These are phyloP conservation scores for Sclerurus mexicanus DNA, from an alignment of 2,113 vertebrate genomes.

Conservation along the genomic window DNA sequence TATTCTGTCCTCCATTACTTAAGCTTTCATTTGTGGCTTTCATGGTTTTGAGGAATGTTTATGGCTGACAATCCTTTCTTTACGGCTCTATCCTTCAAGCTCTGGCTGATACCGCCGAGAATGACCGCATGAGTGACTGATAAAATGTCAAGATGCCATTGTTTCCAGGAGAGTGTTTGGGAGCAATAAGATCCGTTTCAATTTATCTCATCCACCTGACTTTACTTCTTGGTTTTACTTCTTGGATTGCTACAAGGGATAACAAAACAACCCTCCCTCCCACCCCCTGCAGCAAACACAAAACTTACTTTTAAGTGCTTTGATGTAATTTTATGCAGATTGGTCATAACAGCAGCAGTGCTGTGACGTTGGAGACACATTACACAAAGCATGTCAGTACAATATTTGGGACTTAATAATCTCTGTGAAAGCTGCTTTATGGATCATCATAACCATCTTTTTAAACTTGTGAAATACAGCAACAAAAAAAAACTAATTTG, in stretches of 20 bases:
- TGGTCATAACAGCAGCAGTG: conserved; percentile 14
- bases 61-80: conserved; percentile 84
- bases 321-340: conserved; percentile 42
- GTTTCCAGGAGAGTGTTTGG: conserved; percentile 81
- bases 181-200: conserved; percentile 80
- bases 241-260: conserved; percentile 38
- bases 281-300: not conserved
- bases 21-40: conserved; percentile 85
- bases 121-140: conserved; percentile 83
- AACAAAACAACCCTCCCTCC: not conserved
- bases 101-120: conserved; percentile 76
- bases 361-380: conserved; percentile 39
- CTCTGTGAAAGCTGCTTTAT: conserved; percentile 72
- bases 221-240: conserved; percentile 73
- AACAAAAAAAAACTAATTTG: conserved; percentile 68
- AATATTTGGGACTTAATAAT: conserved; percentile 79
- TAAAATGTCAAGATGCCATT: conserved; percentile 86
- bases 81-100: conserved; percentile 84
- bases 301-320: conserved; percentile 33
- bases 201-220: conserved; percentile 80
- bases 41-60: conserved; percentile 86
- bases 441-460: conserved; percentile 74
- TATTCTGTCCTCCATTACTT: conserved; percentile 83
- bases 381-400: conserved; percentile 56
- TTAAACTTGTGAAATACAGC: conserved; percentile 70